A percentile compares a stretch with the other conserved stretches of the same genome.
Evolutionary conservation across 2,113 vertebrate genomes (phyloP).

Genomic region (Artemisiospiza belli): DNA sequence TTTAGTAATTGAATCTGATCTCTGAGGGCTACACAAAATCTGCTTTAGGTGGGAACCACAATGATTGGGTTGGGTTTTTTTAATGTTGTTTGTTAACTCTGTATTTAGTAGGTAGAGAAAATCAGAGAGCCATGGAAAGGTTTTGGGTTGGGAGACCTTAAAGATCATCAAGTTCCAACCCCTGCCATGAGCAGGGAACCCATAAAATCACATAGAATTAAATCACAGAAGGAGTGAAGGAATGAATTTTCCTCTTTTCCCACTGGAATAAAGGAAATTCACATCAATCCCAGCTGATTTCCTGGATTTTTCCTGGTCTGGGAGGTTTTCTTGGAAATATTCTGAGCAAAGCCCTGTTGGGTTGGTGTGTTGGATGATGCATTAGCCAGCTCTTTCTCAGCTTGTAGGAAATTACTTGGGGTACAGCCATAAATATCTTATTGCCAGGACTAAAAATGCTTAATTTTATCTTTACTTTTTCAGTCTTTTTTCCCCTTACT

Average conservation of each 20-base stretch:
- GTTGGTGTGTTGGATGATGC: background rate
- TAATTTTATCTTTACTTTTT: accelerated
- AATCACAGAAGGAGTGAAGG: background rate
- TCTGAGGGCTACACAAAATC: background rate
- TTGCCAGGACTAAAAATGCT: background rate
- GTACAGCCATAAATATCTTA: background rate
- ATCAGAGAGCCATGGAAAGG: background rate
- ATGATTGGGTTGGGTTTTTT: background rate
- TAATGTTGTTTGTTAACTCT: background rate
- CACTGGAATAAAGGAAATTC: background rate
- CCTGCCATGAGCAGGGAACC: background rate
- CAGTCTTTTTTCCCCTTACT: background rate
- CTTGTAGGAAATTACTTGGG: background rate
- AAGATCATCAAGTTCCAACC: background rate
- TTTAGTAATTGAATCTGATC: background rate
- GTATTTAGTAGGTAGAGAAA: background rate
- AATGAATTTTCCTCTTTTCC: background rate
- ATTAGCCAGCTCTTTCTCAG: background rate
- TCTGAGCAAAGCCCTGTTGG: background rate
- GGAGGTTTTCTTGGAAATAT: background rate
- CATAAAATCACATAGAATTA: background rate
- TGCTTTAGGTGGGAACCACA: background rate
- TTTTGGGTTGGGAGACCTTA: background rate
- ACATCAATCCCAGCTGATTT: background rate
- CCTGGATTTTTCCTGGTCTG: background rate